Conservation (phyloP, 2,113 vertebrate genomes). For the Chinchilla lanigera region DNA sequence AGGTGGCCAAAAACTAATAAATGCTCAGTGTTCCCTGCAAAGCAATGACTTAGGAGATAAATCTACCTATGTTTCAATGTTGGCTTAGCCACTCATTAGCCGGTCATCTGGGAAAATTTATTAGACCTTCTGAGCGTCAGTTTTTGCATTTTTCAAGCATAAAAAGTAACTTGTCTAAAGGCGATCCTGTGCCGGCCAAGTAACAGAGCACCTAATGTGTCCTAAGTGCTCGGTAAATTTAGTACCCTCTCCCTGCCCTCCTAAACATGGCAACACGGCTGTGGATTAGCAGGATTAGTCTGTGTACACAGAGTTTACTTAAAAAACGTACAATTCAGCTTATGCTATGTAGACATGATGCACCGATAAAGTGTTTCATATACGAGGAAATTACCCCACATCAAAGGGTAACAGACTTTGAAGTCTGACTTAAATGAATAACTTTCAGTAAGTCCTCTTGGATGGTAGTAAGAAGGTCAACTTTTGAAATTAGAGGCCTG, state of each 20-base stretch:
- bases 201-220: not conserved
- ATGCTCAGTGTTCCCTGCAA: not conserved
- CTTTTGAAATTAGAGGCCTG: not conserved
- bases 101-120: not conserved
- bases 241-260: not conserved
- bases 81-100: not conserved
- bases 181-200: not conserved
- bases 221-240: not conserved
- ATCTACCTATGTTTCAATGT: not conserved
- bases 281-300: not conserved
- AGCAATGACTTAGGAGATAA: conserved; percentile 4
- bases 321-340: conserved; percentile 38
- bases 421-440: conserved; percentile 27
- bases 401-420: conserved; percentile 34
- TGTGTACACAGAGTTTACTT: not conserved
- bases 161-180: not conserved
- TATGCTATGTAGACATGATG: not conserved
- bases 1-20: not conserved
- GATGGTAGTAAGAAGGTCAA: not conserved
- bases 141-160: conserved; percentile 12
- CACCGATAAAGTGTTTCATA: not conserved
- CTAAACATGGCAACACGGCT: not conserved
- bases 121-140: not conserved
- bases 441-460: not conserved
- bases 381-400: conserved; percentile 4